These are phyloP conservation scores for Polietes domitor DNA, from an alignment of 2,888 invertebrate genomes.

Conservation along the genomic window DNA sequence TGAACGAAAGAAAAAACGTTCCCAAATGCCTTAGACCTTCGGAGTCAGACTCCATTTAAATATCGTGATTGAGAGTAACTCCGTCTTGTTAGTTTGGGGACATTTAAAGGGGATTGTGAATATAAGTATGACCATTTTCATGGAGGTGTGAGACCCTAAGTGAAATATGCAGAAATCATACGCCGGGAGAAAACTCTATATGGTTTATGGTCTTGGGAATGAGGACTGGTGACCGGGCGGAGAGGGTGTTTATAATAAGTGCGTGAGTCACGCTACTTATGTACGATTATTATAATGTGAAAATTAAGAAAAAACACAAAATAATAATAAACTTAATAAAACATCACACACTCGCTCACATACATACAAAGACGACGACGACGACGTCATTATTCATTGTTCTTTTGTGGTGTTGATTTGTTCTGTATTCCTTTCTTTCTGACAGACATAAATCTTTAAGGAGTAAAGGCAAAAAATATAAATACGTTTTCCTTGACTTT, in stretches of 20 bases:
- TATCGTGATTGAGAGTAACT: no score
- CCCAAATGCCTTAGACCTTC: no score
- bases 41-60: no score
- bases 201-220: no score
- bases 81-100: no score
- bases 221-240: background rate
- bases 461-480: constrained; percentile 35
- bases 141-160: no score
- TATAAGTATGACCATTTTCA: no score
- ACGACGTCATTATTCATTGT: constrained; percentile 50
- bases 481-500: constrained; percentile 57
- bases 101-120: no score
- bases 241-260: background rate
- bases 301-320: constrained; percentile 54
- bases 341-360: background rate
- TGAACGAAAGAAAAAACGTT: no score
- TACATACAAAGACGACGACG: background rate
- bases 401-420: background rate
- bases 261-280: constrained; percentile 63
- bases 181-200: no score
- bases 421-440: background rate
- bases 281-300: constrained; percentile 55
- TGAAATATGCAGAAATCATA: no score
- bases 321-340: constrained; percentile 24
- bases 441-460: constrained; percentile 13